phyloP scores from a whole-genome alignment of 2,888 invertebrate genomes.

The Megamerina dolium region DNA sequence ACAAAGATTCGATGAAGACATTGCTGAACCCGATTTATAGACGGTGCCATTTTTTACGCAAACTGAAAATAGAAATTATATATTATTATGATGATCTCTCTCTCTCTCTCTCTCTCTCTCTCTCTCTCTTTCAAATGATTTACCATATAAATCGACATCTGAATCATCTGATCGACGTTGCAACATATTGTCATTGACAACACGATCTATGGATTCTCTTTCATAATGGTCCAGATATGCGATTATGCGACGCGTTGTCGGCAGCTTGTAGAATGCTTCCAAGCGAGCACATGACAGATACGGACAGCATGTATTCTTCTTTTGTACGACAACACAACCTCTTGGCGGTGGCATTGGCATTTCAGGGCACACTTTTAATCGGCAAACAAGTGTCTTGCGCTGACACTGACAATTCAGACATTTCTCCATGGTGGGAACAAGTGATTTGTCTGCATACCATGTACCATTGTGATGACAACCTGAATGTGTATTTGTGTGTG shows the following conservation, averaged over 20 bases:
- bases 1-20: slow-evolving; percentile 72
- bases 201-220: slow-evolving; percentile 44
- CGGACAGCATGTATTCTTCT: slow-evolving; percentile 68
- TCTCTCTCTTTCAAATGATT: slow-evolving; percentile 13
- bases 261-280: slow-evolving; percentile 40
- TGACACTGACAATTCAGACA: slow-evolving; percentile 74
- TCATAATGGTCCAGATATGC: slow-evolving; percentile 46
- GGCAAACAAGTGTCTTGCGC: slow-evolving; percentile 67
- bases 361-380: slow-evolving; percentile 68
- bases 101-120: neutral
- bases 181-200: slow-evolving; percentile 44
- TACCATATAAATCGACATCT: slow-evolving; percentile 39
- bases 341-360: slow-evolving; percentile 69
- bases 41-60: slow-evolving; percentile 47
- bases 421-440: slow-evolving; percentile 65
- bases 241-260: slow-evolving; percentile 42
- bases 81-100: neutral
- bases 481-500: slow-evolving; percentile 35
- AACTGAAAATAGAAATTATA: slow-evolving; percentile 26
- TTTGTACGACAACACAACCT: slow-evolving; percentile 66
- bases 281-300: slow-evolving; percentile 69
- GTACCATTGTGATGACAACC: slow-evolving; percentile 70
- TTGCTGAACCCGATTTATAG: slow-evolving; percentile 59
- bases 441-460: slow-evolving; percentile 59
- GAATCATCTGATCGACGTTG: slow-evolving; percentile 45